Conservation (phyloP, 1,140 invertebrate genomes). For the Metaphire vulgaris region DNA sequence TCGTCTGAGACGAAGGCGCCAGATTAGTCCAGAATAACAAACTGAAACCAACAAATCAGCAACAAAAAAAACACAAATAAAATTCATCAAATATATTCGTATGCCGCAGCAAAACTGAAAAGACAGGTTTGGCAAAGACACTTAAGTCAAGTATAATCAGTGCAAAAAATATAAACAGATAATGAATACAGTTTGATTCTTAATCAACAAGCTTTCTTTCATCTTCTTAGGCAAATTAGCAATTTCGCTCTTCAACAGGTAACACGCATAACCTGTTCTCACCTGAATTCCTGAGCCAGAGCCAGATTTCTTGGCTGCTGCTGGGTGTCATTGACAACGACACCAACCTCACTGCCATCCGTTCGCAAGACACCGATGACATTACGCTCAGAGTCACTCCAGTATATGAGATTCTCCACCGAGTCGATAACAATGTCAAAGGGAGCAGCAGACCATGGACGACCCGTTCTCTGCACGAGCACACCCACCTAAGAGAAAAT, state of each 20-base stretch:
- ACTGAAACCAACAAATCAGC: slow-evolving; percentile 44
- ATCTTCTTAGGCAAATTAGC: no score
- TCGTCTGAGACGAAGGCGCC: slow-evolving; percentile 61
- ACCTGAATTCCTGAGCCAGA: no score
- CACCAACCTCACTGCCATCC: slow-evolving; percentile 59
- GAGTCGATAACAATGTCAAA: slow-evolving; percentile 81
- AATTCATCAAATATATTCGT: slow-evolving; percentile 51
- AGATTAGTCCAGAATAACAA: slow-evolving; percentile 79
- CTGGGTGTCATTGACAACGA: slow-evolving; percentile 63
- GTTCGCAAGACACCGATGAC: slow-evolving; percentile 79
- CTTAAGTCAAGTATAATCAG: no score
- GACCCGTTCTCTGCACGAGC: neutral
- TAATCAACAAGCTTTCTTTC: no score
- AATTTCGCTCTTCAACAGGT: no score
- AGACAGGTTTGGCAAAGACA: no score
- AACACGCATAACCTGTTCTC: no score
- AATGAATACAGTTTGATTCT: no score
- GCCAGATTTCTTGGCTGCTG: no score
- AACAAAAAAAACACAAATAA: slow-evolving; percentile 25
- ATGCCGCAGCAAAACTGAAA: slow-evolving; percentile 76
- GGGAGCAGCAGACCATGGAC: slow-evolving; percentile 36
- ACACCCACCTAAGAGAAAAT: neutral
- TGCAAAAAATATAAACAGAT: no score
- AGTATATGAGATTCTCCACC: slow-evolving; percentile 72
- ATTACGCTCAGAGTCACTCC: slow-evolving; percentile 73